Conservation (phyloP, 2,113 vertebrate species). For the Pelusios castaneus region DNA sequence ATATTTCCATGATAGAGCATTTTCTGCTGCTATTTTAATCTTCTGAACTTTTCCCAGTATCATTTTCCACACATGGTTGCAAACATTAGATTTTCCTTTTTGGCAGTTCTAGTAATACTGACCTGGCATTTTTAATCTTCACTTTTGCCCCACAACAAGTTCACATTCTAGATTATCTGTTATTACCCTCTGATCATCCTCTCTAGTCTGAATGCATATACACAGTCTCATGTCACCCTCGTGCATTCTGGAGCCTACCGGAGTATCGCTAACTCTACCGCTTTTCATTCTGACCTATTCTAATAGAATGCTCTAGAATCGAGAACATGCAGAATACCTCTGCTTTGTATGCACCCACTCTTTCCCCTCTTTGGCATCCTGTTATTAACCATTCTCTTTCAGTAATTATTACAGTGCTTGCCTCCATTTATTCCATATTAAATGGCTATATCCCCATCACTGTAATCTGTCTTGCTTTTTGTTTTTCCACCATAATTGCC, state of each 20-base stretch:
- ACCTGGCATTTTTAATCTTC: not conserved
- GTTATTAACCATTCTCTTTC: not conserved
- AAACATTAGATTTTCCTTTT: not conserved
- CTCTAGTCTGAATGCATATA: not conserved
- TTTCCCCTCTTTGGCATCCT: not conserved
- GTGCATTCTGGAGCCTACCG: not conserved
- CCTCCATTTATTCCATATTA: slow-evolving; percentile 6
- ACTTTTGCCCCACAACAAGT: not conserved
- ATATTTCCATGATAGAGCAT: not conserved
- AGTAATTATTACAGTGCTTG: not conserved
- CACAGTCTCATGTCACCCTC: rapidly evolving
- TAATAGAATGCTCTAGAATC: not conserved
- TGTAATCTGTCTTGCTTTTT: not conserved
- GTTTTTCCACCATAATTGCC: slow-evolving; percentile 40
- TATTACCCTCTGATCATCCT: not conserved
- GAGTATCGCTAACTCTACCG: not conserved
- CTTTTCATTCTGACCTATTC: rapidly evolving
- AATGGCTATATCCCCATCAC: not conserved
- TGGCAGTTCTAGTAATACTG: not conserved
- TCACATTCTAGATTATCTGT: not conserved
- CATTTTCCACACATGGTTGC: rapidly evolving
- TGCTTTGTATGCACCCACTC: rapidly evolving
- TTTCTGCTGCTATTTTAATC: slow-evolving; percentile 36
- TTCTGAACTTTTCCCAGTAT: not conserved
- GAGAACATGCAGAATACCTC: rapidly evolving